Conservation (phyloP, 2,888 invertebrate species). For the Hyppa rectilinea region DNA sequence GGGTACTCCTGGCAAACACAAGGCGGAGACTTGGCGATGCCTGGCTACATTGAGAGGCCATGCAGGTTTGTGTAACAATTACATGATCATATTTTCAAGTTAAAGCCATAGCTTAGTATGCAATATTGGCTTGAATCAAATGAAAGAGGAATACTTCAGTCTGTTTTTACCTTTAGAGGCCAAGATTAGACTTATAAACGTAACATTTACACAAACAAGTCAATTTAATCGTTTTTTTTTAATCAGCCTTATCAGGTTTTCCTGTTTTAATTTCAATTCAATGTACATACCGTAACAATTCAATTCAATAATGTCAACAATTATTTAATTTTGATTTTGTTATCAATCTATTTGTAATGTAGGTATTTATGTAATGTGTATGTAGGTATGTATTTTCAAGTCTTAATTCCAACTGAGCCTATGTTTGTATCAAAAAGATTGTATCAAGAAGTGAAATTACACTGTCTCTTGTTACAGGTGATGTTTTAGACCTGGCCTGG, state of each 20-base stretch:
- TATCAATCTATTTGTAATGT: too few species aligned
- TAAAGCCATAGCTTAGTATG: neutral
- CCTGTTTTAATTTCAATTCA: neutral
- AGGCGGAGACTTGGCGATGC: conserved; percentile 98
- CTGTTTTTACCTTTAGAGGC: neutral
- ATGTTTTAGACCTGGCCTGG: conserved; percentile 99
- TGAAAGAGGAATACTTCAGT: neutral
- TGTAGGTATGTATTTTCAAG: too few species aligned
- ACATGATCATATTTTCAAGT: neutral
- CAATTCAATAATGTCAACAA: too few species aligned
- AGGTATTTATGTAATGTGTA: too few species aligned
- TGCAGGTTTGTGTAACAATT: conserved; percentile 88
- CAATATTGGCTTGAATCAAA: neutral
- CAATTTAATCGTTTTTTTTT: neutral
- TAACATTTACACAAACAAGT: neutral
- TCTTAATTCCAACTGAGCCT: neutral
- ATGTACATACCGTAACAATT: too few species aligned
- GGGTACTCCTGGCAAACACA: conserved; percentile 91
- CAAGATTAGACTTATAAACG: neutral
- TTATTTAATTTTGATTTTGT: too few species aligned
- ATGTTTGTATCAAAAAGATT: neutral
- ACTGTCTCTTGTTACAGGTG: conserved; percentile 86
- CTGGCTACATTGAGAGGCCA: conserved; percentile 97
- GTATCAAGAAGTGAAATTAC: neutral
- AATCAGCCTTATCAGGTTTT: neutral